Evolutionary conservation across 2,797 vertebrate genomes (phyloP).

Genomic region (Champsocephalus gunnari): DNA sequence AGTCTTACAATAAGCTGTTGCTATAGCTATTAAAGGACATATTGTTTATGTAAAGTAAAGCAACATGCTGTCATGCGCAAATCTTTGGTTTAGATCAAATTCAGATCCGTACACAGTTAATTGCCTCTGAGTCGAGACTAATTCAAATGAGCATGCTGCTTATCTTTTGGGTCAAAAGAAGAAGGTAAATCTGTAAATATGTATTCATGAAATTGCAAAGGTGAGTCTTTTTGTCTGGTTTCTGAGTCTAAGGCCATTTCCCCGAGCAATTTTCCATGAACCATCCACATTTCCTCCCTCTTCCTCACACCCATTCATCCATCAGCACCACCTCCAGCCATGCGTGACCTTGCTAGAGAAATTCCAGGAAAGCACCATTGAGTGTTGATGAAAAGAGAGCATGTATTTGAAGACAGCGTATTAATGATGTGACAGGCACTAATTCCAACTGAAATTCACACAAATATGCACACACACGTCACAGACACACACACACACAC

Average conservation of each 20-base stretch:
- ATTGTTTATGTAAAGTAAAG: too few relatives aligned
- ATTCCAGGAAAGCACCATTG: constrained; percentile 46
- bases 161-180: neutral
- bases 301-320: constrained; percentile 31
- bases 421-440: constrained; percentile 70
- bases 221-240: constrained; percentile 1
- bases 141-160: neutral
- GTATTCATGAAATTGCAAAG: constrained; percentile 22
- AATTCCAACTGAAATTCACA: constrained; percentile 69
- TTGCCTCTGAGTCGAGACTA: constrained; percentile 5
- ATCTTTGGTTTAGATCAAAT: neutral
- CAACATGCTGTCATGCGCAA: neutral
- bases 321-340: constrained; percentile 51
- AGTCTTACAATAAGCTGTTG: neutral
- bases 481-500: too few relatives aligned
- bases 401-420: constrained; percentile 60
- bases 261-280: constrained; percentile 30
- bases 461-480: constrained; percentile 17
- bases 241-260: constrained; percentile 35
- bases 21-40: neutral
- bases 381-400: constrained; percentile 63
- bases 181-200: constrained; percentile 25
- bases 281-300: constrained; percentile 13
- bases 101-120: too few relatives aligned
- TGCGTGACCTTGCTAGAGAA: constrained; percentile 59